These are phyloP conservation scores for Chelonoidis abingdonii DNA, from an alignment of 2,113 vertebrate species.

Conservation along the genomic window DNA sequence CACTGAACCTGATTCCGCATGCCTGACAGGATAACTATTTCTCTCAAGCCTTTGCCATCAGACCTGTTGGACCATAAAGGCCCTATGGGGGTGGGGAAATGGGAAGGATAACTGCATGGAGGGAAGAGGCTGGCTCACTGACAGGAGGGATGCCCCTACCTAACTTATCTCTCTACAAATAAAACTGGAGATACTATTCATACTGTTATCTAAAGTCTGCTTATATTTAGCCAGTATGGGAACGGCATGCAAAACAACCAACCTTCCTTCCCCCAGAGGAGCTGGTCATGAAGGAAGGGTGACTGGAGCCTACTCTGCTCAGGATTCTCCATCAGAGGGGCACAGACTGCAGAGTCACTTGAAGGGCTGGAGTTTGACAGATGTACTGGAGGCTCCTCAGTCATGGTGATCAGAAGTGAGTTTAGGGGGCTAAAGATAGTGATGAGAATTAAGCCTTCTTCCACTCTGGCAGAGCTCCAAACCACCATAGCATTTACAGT, in stretches of 20 bases:
- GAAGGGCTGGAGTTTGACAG: fast-evolving
- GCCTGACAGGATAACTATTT: background rate
- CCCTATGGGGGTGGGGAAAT: background rate
- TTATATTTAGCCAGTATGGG: background rate
- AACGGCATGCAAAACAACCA: fast-evolving
- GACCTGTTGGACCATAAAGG: background rate
- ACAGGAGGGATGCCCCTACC: background rate
- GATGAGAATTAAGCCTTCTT: background rate
- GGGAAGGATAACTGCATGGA: background rate
- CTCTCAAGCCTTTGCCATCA: background rate
- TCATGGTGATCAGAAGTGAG: background rate
- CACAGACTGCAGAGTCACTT: background rate
- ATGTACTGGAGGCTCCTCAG: background rate
- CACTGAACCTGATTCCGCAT: background rate
- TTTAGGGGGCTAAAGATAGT: background rate
- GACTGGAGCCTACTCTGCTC: background rate
- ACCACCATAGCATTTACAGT: background rate
- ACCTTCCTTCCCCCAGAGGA: fast-evolving
- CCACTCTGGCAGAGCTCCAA: background rate
- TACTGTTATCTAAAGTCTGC: background rate
- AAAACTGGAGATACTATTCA: background rate
- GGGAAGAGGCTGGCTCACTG: background rate
- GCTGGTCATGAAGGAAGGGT: fast-evolving
- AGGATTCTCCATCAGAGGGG: fast-evolving
- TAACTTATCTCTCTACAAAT: background rate